Percentiles rank a stretch among this genome's conserved stretches.
Evolutionary conservation across 2,113 vertebrate species (phyloP).

Genomic region (Fregata magnificens): DNA sequence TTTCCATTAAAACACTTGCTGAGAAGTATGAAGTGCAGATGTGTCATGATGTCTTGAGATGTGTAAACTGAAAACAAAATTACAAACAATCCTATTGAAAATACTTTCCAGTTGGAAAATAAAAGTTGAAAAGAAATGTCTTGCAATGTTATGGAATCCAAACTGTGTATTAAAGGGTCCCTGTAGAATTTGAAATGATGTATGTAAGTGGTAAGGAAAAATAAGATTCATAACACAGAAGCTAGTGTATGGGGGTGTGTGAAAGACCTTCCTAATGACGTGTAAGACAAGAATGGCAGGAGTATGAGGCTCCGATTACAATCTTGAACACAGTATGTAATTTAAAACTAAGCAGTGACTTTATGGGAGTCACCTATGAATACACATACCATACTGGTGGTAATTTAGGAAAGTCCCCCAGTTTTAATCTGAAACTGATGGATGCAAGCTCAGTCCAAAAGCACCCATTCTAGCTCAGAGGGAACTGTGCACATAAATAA

Average conservation of each 20-base stretch:
- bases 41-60: neutral
- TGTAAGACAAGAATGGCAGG: neutral
- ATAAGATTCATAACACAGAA: neutral
- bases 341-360: neutral
- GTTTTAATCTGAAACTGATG: neutral
- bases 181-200: neutral
- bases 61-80: neutral
- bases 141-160: neutral
- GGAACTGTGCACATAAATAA: neutral
- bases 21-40: neutral
- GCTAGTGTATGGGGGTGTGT: neutral
- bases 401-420: neutral
- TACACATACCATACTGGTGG: neutral
- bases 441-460: neutral
- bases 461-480: neutral
- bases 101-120: neutral
- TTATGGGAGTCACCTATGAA: neutral
- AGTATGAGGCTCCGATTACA: neutral
- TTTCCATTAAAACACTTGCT: neutral
- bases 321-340: neutral
- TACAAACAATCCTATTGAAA: neutral
- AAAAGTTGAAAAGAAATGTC: neutral
- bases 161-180: neutral
- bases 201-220: neutral
- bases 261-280: neutral